Conservation (phyloP, 1,140 invertebrate genomes). For the Zaprionus davidi region DNA sequence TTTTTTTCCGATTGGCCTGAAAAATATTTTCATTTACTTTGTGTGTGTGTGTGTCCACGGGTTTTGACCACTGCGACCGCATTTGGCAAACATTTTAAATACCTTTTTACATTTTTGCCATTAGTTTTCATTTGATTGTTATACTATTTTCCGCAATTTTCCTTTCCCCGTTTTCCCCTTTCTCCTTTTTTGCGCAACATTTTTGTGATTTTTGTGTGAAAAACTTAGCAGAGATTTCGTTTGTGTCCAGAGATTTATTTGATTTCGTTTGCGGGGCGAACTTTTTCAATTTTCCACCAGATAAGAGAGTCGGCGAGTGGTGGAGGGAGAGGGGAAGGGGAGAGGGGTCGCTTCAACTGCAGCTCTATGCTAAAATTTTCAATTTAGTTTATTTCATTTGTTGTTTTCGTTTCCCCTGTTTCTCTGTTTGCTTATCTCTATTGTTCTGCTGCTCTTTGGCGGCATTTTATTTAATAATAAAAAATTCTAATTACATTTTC, state of each 20-base stretch:
- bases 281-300: constrained; percentile 56
- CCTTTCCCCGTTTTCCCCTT: constrained; percentile 17
- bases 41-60: constrained; percentile 20
- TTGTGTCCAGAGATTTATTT: constrained; percentile 74
- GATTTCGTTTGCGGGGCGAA: constrained; percentile 48
- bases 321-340: background rate
- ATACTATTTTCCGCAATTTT: constrained; percentile 10
- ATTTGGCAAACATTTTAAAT: constrained; percentile 79
- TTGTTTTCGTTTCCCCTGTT: background rate
- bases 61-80: constrained; percentile 68
- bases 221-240: constrained; percentile 53
- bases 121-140: constrained; percentile 69
- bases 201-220: constrained; percentile 57
- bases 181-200: constrained; percentile 33
- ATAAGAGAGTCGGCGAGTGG: too few species aligned
- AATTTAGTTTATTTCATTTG: constrained; percentile 59
- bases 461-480: constrained; percentile 71
- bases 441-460: constrained; percentile 18
- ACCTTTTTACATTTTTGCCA: constrained; percentile 77
- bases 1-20: background rate
- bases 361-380: constrained; percentile 54
- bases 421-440: constrained; percentile 10
- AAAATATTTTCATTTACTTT: constrained; percentile 77
- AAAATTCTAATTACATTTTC: constrained; percentile 76
- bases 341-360: constrained; percentile 19